Conservation (phyloP, 2,113 vertebrate species). For the Rattus norvegicus region GRCr8 NC_086032.1:66928501-66929000, state of each 20-base stretch:
- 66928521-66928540: neutral
- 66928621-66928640: neutral
- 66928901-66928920: conserved; percentile 52
- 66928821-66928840: neutral
- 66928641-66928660: neutral
- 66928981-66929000: neutral
- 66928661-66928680: neutral
- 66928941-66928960: neutral
- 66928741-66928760: neutral
- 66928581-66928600: neutral
- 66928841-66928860: neutral
- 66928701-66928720: too few relatives aligned
- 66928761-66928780: conserved; percentile 31
- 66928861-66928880: neutral
- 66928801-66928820: conserved; percentile 11
- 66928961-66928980: conserved; percentile 45
- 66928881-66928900: neutral
- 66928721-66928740: neutral
- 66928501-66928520: neutral
- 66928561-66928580: neutral
- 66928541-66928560: neutral
- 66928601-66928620: neutral
- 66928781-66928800: conserved; percentile 24
- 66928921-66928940: conserved; percentile 33
- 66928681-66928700: neutral